A percentile compares a stretch with the other conserved stretches of the same genome.
Conservation (phyloP, 1,140 invertebrate genomes). For the Elysia chlorotica region DNA sequence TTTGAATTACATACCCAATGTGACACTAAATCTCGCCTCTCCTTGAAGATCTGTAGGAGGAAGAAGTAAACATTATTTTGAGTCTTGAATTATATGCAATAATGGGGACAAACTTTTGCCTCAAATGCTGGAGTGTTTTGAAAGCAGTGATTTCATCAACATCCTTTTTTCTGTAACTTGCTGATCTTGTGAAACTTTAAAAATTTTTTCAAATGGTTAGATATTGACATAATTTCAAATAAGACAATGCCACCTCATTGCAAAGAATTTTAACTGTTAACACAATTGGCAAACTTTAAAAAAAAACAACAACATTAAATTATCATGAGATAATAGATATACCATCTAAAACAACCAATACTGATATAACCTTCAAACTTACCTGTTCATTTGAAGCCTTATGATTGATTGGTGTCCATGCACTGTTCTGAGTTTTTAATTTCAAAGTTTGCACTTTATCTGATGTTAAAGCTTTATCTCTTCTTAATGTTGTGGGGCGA, state of each 20-base stretch:
- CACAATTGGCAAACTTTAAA: no score
- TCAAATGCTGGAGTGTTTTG: no score
- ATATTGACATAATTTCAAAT: not conserved
- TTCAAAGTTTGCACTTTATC: constrained; percentile 48
- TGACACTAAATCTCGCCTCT: constrained; percentile 55
- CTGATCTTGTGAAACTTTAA: not conserved
- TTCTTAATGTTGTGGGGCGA: constrained; percentile 37
- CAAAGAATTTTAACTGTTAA: no score
- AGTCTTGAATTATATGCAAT: not conserved
- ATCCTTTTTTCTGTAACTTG: no score
- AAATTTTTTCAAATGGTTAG: not conserved
- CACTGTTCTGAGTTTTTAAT: constrained; percentile 56
- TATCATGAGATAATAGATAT: no score
- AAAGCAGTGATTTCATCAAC: no score
- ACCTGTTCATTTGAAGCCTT: constrained; percentile 59
- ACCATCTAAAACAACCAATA: no score
- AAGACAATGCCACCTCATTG: not conserved
- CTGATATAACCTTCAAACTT: no score
- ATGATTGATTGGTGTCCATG: constrained; percentile 59
- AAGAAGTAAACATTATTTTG: not conserved
- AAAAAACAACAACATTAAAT: no score
- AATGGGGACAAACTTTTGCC: no score
- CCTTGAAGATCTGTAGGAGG: constrained; percentile 54
- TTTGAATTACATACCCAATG: constrained; percentile 55
- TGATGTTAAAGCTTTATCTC: constrained; percentile 36